Evolutionary conservation across 2,797 vertebrate genomes (phyloP).

Genomic region (Enteromius viviparus): DNA sequence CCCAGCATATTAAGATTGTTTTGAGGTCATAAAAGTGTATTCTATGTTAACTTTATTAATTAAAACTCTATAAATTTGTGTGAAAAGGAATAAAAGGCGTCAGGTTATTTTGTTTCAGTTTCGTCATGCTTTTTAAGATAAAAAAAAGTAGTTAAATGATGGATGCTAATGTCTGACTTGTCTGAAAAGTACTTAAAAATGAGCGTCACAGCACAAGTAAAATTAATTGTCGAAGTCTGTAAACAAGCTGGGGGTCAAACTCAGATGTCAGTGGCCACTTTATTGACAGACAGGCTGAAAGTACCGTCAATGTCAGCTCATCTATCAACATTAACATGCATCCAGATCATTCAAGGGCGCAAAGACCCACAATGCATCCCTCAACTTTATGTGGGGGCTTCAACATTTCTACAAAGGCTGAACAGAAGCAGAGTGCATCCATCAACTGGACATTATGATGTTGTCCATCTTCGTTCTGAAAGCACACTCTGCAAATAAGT

Average conservation of each 20-base stretch:
- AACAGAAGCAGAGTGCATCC: constrained; percentile 50
- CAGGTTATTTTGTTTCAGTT: no score
- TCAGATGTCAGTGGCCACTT: constrained; percentile 21
- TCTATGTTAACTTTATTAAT: no score
- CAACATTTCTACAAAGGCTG: constrained; percentile 47
- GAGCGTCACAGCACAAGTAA: neutral
- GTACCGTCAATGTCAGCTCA: constrained; percentile 50
- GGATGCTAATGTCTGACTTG: constrained; percentile 4
- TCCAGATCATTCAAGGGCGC: constrained; percentile 49
- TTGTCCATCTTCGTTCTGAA: constrained; percentile 29
- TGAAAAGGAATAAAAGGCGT: no score
- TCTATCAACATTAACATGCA: constrained; percentile 58
- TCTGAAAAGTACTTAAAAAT: neutral
- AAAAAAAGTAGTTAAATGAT: constrained; percentile 26
- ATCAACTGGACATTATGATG: constrained; percentile 47
- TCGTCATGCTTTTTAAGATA: no score
- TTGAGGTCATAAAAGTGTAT: no score
- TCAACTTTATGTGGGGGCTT: constrained; percentile 44
- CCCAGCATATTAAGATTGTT: no score
- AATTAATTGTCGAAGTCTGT: constrained; percentile 22
- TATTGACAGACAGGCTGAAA: constrained; percentile 44
- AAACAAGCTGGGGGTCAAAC: constrained; percentile 35
- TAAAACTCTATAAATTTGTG: no score
- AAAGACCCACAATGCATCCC: constrained; percentile 37
- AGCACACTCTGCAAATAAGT: constrained; percentile 15